Evolutionary conservation across 2,113 vertebrate species (phyloP), one percentile per base, ranked within the genome.

Genomic region (Struthio camelus): DNA sequence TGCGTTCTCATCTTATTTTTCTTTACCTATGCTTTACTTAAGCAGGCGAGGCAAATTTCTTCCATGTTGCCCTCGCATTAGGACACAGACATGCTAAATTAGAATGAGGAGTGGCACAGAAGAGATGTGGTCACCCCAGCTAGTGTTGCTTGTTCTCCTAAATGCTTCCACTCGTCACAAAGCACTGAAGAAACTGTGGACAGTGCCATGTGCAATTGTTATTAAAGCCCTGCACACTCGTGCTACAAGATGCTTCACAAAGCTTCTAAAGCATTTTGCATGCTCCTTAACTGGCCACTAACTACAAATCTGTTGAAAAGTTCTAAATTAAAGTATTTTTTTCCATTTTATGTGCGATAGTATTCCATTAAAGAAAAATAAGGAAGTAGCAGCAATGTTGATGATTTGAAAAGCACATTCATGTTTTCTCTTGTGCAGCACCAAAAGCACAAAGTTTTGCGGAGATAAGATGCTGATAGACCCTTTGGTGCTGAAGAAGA

Each of bases 381-480:
- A 94, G 58, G 71, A 96, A 71, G 24, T 91, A 80, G 73, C 12
- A 4, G 40, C 59, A 79, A 71, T 96, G 64, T 40, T 89, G 89
- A 94, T 91, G 42, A 80, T 64, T 91, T 96, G 94, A 97, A 96
- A 96, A 94, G 79, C 93, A 66, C 56, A 89, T 95, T 92, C 93
- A 8, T 96, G 71, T 98, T 97, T 98, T 98, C 97, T 98, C 95
- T 97, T 97, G 96, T 59, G 3, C 98, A 99, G 99, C 97, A 90
- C 51, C 42, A 80, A 89, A 93, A 82, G 64, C 40, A 16, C 64
- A 59, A 22, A 7, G 59, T 59, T 87, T 51, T 62, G 66, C 5
- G 81, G 36, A 85, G 53, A 72, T 64, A 95, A 88, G 93, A 94
- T 76, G 66, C 92, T 87, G 62, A 32, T 98, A 8, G 98, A 99